Base-by-base conservation (phyloP, 2,888 invertebrate species). In the Seladonia tumulorum region DNA sequence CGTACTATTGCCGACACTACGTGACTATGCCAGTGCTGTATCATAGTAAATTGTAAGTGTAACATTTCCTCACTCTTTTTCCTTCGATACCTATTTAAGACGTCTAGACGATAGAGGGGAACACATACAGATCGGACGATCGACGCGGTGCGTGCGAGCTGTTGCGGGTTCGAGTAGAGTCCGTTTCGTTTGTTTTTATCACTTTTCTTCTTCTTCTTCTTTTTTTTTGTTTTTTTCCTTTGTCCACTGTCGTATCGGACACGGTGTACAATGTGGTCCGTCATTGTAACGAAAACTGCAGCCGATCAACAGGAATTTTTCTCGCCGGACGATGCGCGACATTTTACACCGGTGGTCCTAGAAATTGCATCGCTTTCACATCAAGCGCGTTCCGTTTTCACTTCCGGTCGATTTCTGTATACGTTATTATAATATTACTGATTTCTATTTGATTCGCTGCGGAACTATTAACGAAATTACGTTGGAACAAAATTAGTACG, bases 21-120 rank as follows among this genome's bases (percentile, higher is more conserved):
- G 89, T 93, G 92, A 93, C 90, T 92, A 92, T 92, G 93, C 92
- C 94, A 94, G 92, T 94, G 93, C 92, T 94, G 93, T 94, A 93
- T 93, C 89, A 93, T 94, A 94, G 92, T 92, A 91, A 92, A 90
- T 89, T 91, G 88, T 93, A 90, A 92, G 90, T 91, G 93, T 93
- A 93, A 92, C 92, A 90, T 89, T 82, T 89, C 90, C 89, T 90
- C 90, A 63, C 82, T 74, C 57, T 79, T 82, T 89, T 91, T 92
- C 92, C 89, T 92, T 88, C 87, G 85, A 86, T 87, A 89, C 85
- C 89, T 93, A 90, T 91, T 92, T 93, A 91, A 92, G 88, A 12
- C 76, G 73, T 87, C 47, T 84, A 88, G 83, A 39, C 80, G 81
- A 73, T 84, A 88, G 86, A 82, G 57, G 29, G 35, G 68, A 66